Percentiles rank a stretch among this genome's conserved stretches.
phyloP scores from a whole-genome alignment of 2,113 vertebrate genomes.

The Ceratotherium simum region DNA sequence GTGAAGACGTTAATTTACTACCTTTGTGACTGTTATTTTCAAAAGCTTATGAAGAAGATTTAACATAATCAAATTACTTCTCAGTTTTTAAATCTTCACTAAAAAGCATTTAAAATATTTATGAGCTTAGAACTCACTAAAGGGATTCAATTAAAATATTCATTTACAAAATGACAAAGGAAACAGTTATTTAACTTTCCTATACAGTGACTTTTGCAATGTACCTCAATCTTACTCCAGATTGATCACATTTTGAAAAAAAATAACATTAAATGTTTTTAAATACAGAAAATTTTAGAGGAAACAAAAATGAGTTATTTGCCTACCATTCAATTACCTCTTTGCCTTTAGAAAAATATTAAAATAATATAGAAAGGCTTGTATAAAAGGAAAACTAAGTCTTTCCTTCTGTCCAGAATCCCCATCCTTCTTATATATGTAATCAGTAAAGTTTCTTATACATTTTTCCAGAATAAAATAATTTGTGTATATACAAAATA shows the following conservation, averaged over 20 bases:
- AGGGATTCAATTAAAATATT: not conserved
- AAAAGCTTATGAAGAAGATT: conserved; percentile 2
- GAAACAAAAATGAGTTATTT: conserved; percentile 18
- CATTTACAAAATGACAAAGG: conserved; percentile 33
- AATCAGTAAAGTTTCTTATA: not conserved
- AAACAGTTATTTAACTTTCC: conserved; percentile 8
- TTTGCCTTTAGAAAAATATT: conserved; percentile 17
- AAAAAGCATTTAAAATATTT: not conserved
- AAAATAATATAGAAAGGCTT: not conserved
- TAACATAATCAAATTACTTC: conserved; percentile 1
- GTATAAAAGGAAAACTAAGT: not conserved
- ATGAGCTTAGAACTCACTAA: not conserved
- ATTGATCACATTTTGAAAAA: not conserved
- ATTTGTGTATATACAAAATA: not conserved
- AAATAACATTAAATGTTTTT: not conserved
- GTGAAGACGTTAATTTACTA: not conserved
- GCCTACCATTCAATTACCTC: not conserved
- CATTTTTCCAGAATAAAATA: conserved; percentile 13
- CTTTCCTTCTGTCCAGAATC: not conserved
- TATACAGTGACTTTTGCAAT: not conserved
- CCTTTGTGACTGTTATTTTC: not conserved
- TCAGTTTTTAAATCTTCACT: conserved; percentile 30
- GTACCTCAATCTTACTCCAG: not conserved
- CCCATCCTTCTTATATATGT: not conserved
- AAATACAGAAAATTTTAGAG: conserved; percentile 38